Percentiles rank a stretch among this genome's conserved stretches.
phyloP scores from a whole-genome alignment of 2,888 invertebrate genomes.

The Vesta saturnalis region DNA sequence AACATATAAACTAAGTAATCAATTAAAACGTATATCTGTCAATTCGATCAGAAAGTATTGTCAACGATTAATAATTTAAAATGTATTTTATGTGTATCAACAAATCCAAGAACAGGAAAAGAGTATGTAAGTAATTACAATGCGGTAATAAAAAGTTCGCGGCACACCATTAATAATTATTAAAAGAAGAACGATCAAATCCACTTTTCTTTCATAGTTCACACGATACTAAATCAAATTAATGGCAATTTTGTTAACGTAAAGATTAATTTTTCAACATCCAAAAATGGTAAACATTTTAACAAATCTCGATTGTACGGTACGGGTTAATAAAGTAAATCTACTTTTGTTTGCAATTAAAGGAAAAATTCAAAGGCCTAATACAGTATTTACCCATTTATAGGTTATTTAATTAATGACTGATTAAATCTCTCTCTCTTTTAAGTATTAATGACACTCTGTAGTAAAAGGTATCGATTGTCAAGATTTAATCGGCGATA shows the following conservation, averaged over 20 bases:
- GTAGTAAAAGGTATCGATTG: conserved; percentile 22
- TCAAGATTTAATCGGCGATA: conserved; percentile 24
- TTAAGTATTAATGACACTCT: conserved; percentile 30
- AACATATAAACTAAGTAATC: conserved; percentile 40
- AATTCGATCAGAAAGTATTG: conserved; percentile 40
- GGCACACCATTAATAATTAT: conserved; percentile 35
- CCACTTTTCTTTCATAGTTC: conserved; percentile 14
- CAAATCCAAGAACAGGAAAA: conserved; percentile 28
- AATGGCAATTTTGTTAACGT: conserved; percentile 1
- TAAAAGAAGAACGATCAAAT: conserved; percentile 22
- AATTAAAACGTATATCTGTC: conserved; percentile 41
- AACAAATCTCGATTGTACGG: conserved; percentile 6
- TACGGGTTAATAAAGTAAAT: conserved; percentile 18
- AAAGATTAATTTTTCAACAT: conserved; percentile 10
- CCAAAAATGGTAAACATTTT: conserved; percentile 15
- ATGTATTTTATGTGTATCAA: conserved; percentile 36
- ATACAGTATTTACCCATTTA: conserved; percentile 36
- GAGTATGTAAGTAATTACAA: conserved; percentile 38
- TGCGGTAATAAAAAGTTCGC: conserved; percentile 33
- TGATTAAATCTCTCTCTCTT: conserved; percentile 31
- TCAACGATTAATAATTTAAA: conserved; percentile 39
- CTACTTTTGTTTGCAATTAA: conserved; percentile 23
- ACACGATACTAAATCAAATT: conserved; percentile 12
- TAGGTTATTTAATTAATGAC: conserved; percentile 38
- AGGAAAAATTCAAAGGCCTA: conserved; percentile 29